These are phyloP conservation scores for Panthera uncia DNA, from an alignment of 2,113 vertebrate genomes.

Conservation along the genomic window DNA sequence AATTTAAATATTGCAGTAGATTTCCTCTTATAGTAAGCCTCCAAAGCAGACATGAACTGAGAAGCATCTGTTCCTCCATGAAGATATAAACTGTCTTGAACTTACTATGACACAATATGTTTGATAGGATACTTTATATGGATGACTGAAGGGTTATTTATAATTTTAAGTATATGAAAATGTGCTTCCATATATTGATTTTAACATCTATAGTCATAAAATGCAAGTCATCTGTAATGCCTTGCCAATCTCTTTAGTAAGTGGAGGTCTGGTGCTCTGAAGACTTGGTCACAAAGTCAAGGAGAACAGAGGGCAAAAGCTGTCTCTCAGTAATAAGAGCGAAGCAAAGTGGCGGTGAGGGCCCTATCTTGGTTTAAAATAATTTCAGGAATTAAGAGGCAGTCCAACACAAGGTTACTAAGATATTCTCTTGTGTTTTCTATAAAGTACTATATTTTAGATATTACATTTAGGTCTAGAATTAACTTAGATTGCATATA, in stretches of 20 bases:
- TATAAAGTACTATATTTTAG: neutral
- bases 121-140: neutral
- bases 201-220: neutral
- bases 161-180: neutral
- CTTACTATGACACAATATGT: slow-evolving; percentile 37
- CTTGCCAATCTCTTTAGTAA: neutral
- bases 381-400: neutral
- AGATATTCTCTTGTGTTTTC: neutral
- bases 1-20: slow-evolving; percentile 19
- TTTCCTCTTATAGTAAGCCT: neutral
- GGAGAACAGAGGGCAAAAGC: neutral
- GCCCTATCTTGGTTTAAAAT: neutral
- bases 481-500: neutral
- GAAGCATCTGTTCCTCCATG: slow-evolving; percentile 13
- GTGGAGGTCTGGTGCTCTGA: neutral
- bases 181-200: neutral
- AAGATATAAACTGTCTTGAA: slow-evolving; percentile 12
- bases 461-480: neutral
- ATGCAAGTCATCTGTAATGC: neutral
- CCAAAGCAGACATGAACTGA: slow-evolving; percentile 32
- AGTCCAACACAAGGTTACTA: neutral
- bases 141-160: slow-evolving; percentile 13
- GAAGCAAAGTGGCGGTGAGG: neutral
- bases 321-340: neutral
- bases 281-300: neutral